Base-by-base conservation (phyloP, 2,888 invertebrate genomes). In the Erebia aethiops region DNA sequence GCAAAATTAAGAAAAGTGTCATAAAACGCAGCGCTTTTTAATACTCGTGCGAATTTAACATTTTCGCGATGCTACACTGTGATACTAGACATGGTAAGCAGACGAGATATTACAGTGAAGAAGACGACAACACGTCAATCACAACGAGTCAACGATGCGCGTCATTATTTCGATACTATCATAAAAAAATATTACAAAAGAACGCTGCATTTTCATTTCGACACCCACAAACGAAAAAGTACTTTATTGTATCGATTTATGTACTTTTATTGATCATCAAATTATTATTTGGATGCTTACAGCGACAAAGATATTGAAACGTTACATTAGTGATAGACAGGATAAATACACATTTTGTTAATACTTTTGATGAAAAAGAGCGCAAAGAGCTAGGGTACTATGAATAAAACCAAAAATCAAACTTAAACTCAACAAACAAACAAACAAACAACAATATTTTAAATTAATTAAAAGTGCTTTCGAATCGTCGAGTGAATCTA, bases 161-260 rank as follows among this genome's bases (percentile, higher is more conserved):
- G 56, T 66, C 56, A 57, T 14, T 66, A 56, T 66, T 57, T 66
- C 66, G 56, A 35, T 66, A 46, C 56, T 21, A 62, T 62, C 61
- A 43, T 41, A 66, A 51, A 26, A n/a, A 67, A 67, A 51, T 60
- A 35, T 67, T 60, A 67, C 67, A 60, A 60, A 60, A 67, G 60
- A 10, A 10, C 14, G 51, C 67, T 57, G 26, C 58, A 51, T 35
- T 51, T 46, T 35, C 41, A 52, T 64, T 64, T 52, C 16, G n/a
- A 35, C 60, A 67, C 26, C 51, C 51, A 35, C 58, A 60, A 51
- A 51, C 60, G 46, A 51, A 58, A 60, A 51, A 7, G 58, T 58
- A 13, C 67, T 35, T 51, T 67, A 67, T 10, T 10, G 35, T 52
- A 16, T 41, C 35, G 35, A n/a, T 16, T 52, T 64, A 64, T 49